Evolutionary conservation across 1,140 invertebrate species (phyloP).

Genomic region (Sinonovacula constricta): DNA sequence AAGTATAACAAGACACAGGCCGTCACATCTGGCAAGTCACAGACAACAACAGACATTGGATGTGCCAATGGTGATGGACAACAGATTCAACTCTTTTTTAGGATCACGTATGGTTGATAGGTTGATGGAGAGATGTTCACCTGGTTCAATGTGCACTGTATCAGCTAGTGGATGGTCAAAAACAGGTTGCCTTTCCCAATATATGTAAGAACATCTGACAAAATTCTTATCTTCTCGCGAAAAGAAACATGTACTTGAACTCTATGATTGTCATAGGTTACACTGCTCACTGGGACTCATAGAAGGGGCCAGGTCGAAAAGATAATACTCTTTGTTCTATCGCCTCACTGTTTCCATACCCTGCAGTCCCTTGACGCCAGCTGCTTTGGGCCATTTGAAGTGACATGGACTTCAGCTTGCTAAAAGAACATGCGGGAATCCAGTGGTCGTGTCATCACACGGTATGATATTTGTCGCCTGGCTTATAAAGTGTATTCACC

Average conservation of each 20-base stretch:
- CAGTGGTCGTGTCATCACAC: neutral
- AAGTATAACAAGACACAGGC: constrained; percentile 10
- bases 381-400: constrained; percentile 6
- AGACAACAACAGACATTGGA: constrained; percentile 1
- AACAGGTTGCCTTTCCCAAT: neutral
- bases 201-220: neutral
- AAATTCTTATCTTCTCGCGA: neutral
- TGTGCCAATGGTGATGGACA: constrained; percentile 5
- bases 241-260: neutral
- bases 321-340: neutral
- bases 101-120: neutral
- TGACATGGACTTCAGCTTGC: neutral
- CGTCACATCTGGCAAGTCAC: constrained; percentile 17
- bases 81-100: neutral
- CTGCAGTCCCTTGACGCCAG: constrained; percentile 1
- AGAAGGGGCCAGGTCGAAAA: neutral
- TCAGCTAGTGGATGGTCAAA: neutral
- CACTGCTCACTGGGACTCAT: neutral
- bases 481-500: neutral
- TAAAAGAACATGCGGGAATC: neutral
- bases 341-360: neutral
- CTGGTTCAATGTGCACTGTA: neutral
- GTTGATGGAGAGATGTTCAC: neutral
- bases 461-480: neutral
- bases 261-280: neutral